Evolutionary conservation across 1,140 invertebrate species (phyloP).

Genomic region (Bombus consobrinus): DNA sequence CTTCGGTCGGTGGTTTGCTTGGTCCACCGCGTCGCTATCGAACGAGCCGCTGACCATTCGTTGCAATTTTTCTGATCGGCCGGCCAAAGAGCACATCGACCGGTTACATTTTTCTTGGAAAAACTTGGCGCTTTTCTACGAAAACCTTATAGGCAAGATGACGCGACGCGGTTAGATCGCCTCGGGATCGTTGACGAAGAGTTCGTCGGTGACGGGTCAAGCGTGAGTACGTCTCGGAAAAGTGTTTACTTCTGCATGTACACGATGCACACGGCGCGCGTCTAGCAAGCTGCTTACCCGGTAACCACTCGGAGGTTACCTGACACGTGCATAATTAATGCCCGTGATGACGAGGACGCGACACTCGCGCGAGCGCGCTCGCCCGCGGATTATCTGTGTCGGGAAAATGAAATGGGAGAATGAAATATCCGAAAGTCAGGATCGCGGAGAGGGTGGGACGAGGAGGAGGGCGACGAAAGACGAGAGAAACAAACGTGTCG

Average conservation of each 20-base stretch:
- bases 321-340: constrained; percentile 78
- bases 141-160: neutral
- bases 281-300: constrained; percentile 50
- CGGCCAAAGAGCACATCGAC: neutral
- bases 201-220: constrained; percentile 61
- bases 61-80: no score
- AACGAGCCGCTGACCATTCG: neutral
- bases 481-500: constrained; percentile 3
- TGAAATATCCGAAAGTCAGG: constrained; percentile 42
- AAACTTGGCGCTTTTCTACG: neutral
- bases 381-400: constrained; percentile 50
- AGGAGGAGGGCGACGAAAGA: neutral
- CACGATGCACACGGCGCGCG: constrained; percentile 10
- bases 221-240: constrained; percentile 53
- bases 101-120: neutral
- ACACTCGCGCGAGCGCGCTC: constrained; percentile 21
- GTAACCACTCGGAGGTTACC: constrained; percentile 68
- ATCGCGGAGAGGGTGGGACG: neutral
- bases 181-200: neutral
- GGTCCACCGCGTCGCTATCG: neutral
- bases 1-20: neutral
- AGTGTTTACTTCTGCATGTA: constrained; percentile 69
- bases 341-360: constrained; percentile 37
- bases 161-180: neutral
- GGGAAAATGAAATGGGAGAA: constrained; percentile 37